These are phyloP conservation scores for Sclerodermus sp. DNA, from an alignment of 2,888 invertebrate species.

Conservation along the genomic window DNA sequence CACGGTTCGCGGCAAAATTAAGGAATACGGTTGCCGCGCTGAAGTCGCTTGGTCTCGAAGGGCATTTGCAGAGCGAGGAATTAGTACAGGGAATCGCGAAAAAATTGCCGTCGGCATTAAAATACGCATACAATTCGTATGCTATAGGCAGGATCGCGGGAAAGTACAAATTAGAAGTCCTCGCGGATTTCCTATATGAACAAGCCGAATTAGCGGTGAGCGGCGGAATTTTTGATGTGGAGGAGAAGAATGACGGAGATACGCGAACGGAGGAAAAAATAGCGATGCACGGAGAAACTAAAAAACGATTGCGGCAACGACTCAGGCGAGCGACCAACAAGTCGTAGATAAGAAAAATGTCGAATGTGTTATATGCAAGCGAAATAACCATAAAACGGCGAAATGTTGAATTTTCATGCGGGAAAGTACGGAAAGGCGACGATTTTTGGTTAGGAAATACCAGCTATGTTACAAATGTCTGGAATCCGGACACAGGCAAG, in stretches of 20 bases:
- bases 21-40: background rate
- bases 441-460: background rate
- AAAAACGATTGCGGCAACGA: background rate
- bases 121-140: background rate
- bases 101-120: background rate
- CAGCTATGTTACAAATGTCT: background rate
- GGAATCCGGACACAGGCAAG: background rate
- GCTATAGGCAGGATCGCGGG: background rate
- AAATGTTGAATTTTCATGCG: background rate
- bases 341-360: too few relatives aligned
- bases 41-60: background rate
- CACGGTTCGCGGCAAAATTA: conserved; percentile 2
- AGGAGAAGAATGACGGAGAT: background rate
- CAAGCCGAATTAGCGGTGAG: background rate
- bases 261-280: background rate
- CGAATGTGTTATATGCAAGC: background rate
- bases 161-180: background rate
- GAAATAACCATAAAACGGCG: background rate
- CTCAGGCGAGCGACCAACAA: background rate
- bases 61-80: background rate
- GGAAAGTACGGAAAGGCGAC: background rate
- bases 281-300: background rate
- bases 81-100: background rate
- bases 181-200: background rate
- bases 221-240: background rate